These are phyloP conservation scores for Lasiommata megera DNA, from an alignment of 2,888 invertebrate genomes.

Conservation along the genomic window DNA sequence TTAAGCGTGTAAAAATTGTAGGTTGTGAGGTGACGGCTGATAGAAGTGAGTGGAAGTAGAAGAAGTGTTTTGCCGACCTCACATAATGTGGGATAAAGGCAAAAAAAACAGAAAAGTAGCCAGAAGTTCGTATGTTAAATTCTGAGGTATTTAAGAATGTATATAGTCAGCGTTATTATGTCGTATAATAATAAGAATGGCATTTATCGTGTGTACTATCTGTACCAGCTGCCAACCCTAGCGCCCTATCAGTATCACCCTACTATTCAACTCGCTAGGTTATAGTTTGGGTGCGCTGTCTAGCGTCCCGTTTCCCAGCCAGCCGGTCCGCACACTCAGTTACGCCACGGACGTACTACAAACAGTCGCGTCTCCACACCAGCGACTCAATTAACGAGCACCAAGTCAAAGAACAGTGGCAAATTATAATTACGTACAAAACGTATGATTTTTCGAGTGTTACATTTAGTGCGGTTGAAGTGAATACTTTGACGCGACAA, in stretches of 20 bases:
- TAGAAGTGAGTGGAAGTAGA: too few relatives aligned
- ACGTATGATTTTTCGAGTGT: constrained; percentile 18
- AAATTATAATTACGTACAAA: constrained; percentile 9
- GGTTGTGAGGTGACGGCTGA: too few relatives aligned
- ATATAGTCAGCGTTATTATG: too few relatives aligned
- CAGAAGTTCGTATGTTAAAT: too few relatives aligned
- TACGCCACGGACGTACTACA: constrained; percentile 60
- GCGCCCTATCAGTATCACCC: constrained; percentile 57
- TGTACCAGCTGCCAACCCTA: not conserved
- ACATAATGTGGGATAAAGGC: too few relatives aligned
- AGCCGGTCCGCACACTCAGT: constrained; percentile 47
- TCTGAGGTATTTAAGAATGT: too few relatives aligned
- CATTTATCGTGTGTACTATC: too few relatives aligned
- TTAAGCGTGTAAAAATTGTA: too few relatives aligned
- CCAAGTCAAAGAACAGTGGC: constrained; percentile 9
- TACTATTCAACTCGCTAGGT: constrained; percentile 68
- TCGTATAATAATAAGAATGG: too few relatives aligned
- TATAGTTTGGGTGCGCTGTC: constrained; percentile 70
- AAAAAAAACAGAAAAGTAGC: too few relatives aligned
- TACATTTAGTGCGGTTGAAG: constrained; percentile 10
- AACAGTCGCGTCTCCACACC: constrained; percentile 52
- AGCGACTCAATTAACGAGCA: constrained; percentile 24
- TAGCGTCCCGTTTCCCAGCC: constrained; percentile 55
- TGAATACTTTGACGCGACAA: constrained; percentile 42
- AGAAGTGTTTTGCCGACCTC: too few relatives aligned